Evolutionary conservation across 2,113 vertebrate genomes (phyloP).

Genomic region (Harpagus bidentatus): DNA sequence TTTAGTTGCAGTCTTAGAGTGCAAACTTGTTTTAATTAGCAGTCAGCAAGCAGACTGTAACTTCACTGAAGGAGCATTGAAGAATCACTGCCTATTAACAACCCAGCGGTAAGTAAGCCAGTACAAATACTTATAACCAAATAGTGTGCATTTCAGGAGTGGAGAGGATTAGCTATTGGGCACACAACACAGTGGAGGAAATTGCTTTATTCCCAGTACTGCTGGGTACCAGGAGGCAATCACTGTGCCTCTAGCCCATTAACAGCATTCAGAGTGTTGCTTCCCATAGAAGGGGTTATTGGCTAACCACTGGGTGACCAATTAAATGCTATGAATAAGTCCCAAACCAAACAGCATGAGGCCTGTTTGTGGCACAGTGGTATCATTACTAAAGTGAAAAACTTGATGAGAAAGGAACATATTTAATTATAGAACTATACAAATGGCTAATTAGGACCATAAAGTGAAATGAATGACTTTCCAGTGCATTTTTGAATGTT

Average conservation of each 20-base stretch:
- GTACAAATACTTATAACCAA: slow-evolving; percentile 88
- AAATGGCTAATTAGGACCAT: slow-evolving; percentile 87
- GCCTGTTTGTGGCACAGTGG: slow-evolving; percentile 88
- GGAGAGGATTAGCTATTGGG: slow-evolving; percentile 86
- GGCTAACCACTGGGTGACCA: slow-evolving; percentile 90
- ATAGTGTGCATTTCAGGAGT: slow-evolving; percentile 88
- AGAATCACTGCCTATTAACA: slow-evolving; percentile 88
- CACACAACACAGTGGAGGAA: slow-evolving; percentile 87
- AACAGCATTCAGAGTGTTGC: slow-evolving; percentile 83
- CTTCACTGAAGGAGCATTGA: slow-evolving; percentile 85
- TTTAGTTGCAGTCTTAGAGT: slow-evolving; percentile 75
- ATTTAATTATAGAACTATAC: slow-evolving; percentile 90
- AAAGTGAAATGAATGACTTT: slow-evolving; percentile 87
- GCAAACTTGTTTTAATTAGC: slow-evolving; percentile 87
- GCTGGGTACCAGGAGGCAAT: slow-evolving; percentile 87
- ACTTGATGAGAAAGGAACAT: slow-evolving; percentile 88
- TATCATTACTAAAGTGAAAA: slow-evolving; percentile 89
- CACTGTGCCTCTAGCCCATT: slow-evolving; percentile 85
- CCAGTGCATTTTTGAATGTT: slow-evolving; percentile 83
- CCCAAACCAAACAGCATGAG: slow-evolving; percentile 86
- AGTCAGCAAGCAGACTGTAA: slow-evolving; percentile 86
- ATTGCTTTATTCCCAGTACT: slow-evolving; percentile 89
- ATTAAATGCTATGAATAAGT: slow-evolving; percentile 90
- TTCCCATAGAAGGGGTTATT: slow-evolving; percentile 87
- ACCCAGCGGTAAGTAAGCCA: slow-evolving; percentile 85